Conservation (phyloP, 2,113 vertebrate species). For the Lepisosteus oculatus region DNA sequence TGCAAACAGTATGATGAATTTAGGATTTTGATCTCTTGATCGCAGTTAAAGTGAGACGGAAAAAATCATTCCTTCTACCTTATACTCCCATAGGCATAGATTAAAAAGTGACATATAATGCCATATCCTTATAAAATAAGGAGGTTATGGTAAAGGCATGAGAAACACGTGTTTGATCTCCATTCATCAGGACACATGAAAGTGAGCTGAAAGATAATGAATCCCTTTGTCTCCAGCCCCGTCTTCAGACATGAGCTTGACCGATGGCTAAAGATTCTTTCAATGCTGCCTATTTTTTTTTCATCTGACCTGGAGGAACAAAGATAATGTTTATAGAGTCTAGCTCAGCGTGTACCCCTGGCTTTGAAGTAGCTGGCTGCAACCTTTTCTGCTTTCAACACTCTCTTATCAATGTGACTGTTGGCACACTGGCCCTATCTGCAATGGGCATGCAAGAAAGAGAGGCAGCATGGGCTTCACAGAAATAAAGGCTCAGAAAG, state of each 20-base stretch:
- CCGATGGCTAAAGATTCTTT: not conserved
- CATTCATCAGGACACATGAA: not conserved
- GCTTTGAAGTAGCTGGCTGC: not conserved
- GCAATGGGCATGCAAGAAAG: not conserved
- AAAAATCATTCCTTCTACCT: too few relatives aligned
- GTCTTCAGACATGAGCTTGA: not conserved
- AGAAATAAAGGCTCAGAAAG: too few relatives aligned
- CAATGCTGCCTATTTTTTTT: not conserved
- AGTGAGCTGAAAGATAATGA: not conserved
- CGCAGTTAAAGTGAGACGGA: too few relatives aligned
- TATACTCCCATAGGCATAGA: too few relatives aligned
- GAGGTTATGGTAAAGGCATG: not conserved
- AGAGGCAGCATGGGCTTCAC: not conserved
- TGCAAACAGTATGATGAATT: not conserved
- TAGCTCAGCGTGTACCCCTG: not conserved
- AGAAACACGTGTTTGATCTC: not conserved
- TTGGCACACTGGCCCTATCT: not conserved
- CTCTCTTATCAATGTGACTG: not conserved
- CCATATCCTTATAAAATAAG: too few relatives aligned
- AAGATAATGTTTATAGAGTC: not conserved
- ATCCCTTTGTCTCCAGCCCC: constrained; percentile 1
- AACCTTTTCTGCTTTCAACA: not conserved
- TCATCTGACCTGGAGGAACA: not conserved
- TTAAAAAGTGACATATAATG: too few relatives aligned
- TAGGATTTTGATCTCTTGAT: not conserved